phyloP scores from a whole-genome alignment of 92 coral and sea anemone species.

The Epizoanthus fatuus region DNA sequence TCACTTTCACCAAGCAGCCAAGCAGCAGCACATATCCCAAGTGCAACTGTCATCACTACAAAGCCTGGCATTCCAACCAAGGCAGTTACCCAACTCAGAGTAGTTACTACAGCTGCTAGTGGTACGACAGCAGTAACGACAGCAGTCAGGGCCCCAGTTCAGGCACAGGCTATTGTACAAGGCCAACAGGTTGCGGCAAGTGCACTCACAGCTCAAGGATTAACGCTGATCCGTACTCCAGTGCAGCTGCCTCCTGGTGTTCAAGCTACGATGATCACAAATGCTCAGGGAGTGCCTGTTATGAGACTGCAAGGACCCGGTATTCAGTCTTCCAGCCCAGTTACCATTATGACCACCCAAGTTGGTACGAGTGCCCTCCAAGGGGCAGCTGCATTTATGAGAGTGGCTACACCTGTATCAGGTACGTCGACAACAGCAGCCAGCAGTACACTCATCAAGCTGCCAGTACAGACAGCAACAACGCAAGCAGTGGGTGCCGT shows the following conservation, averaged over 20 bases:
- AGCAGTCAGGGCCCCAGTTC: slow-evolving; percentile 58
- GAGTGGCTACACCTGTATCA: slow-evolving; percentile 75
- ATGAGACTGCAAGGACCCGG: slow-evolving; percentile 96
- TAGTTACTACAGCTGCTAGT: slow-evolving; percentile 49
- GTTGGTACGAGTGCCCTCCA: slow-evolving; percentile 82
- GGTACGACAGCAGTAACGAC: slow-evolving; percentile 56
- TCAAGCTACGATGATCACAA: slow-evolving; percentile 96
- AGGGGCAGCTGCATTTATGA: slow-evolving; percentile 84
- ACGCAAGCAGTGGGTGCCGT: slow-evolving; percentile 55
- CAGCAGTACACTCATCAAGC: slow-evolving; percentile 64
- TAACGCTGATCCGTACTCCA: slow-evolving; percentile 88
- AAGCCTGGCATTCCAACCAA: slow-evolving; percentile 49
- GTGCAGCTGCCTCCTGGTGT: slow-evolving; percentile 93
- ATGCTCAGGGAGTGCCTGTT: slow-evolving; percentile 95
- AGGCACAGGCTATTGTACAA: slow-evolving; percentile 78
- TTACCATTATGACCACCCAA: slow-evolving; percentile 80
- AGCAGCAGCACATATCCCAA: slow-evolving; percentile 17
- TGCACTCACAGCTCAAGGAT: slow-evolving; percentile 80
- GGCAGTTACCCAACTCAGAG: slow-evolving; percentile 43
- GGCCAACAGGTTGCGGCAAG: slow-evolving; percentile 67
- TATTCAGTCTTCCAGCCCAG: slow-evolving; percentile 78
- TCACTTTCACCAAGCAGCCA: slow-evolving; percentile 33
- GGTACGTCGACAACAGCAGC: slow-evolving; percentile 55
- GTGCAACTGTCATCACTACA: slow-evolving; percentile 23
- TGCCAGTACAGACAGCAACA: slow-evolving; percentile 71